Conservation (phyloP, 2,797 vertebrate genomes). For the Pogoniulus pusillus region DNA sequence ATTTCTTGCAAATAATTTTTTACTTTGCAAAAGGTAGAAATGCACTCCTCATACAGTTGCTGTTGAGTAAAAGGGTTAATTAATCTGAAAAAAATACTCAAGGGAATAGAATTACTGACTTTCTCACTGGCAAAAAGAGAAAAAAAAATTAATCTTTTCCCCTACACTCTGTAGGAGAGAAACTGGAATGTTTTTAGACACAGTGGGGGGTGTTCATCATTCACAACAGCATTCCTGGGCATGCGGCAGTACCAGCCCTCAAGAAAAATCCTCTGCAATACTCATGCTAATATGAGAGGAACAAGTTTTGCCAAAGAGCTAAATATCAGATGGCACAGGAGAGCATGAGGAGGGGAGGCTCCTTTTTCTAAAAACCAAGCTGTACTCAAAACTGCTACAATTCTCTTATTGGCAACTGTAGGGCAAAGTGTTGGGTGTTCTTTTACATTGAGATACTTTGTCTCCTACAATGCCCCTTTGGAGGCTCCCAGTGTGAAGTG, state of each 20-base stretch:
- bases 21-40: slow-evolving; percentile 2
- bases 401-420: not conserved
- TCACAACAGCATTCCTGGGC: not conserved
- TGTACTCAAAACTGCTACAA: slow-evolving; percentile 33
- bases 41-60: not conserved
- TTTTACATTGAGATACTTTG: not conserved
- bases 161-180: not conserved
- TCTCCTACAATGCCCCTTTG: not conserved
- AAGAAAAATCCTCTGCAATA: not conserved
- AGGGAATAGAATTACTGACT: not conserved
- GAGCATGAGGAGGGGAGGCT: not conserved
- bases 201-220: not conserved
- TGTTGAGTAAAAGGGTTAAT: not conserved
- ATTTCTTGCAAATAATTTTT: not conserved
- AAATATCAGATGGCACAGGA: not conserved
- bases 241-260: slow-evolving; percentile 5
- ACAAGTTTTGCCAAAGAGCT: not conserved
- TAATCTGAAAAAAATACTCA: slow-evolving; percentile 16
- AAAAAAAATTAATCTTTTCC: not conserved
- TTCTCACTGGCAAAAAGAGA: not conserved
- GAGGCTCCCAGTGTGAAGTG: not conserved
- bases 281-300: not conserved
- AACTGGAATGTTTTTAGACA: slow-evolving; percentile 40
- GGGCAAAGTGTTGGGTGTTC: not conserved
- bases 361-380: slow-evolving; percentile 34